phyloP scores from a whole-genome alignment of 2,888 invertebrate species.

The Sturmia bella region DNA sequence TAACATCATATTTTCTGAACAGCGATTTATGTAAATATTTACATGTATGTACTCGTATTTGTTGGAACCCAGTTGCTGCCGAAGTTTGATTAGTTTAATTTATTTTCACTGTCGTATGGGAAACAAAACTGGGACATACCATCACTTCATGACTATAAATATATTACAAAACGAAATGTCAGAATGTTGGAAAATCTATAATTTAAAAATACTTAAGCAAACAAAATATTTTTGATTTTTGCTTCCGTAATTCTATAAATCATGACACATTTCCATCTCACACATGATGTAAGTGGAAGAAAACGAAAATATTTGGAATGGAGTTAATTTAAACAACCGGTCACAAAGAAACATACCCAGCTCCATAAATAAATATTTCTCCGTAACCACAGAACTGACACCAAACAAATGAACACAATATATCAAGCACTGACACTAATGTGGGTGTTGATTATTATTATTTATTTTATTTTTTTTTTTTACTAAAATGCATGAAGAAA shows the following conservation, averaged over 20 bases:
- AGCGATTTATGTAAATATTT: background rate
- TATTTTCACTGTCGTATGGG: background rate
- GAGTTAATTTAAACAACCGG: background rate
- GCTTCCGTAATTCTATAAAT: background rate
- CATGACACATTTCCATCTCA: constrained; percentile 13
- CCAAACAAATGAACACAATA: constrained; percentile 35
- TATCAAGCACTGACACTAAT: constrained; percentile 25
- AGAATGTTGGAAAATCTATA: background rate
- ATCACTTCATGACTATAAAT: constrained; percentile 3
- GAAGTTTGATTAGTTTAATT: background rate
- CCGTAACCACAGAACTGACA: constrained; percentile 21
- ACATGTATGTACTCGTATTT: no score
- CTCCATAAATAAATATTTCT: constrained; percentile 10
- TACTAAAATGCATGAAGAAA: constrained; percentile 26
- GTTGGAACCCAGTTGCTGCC: no score
- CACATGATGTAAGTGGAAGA: background rate
- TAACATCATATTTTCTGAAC: no score
- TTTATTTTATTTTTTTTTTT: constrained; percentile 10
- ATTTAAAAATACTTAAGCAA: constrained; percentile 4
- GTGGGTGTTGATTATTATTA: constrained; percentile 24
- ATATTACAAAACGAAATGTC: background rate
- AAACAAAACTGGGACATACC: constrained; percentile 5
- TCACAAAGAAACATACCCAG: background rate
- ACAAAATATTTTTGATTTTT: background rate
- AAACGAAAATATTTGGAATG: background rate